These are phyloP conservation scores for Nycticryphes semicollaris DNA, from an alignment of 2,113 vertebrate genomes.

Conservation along the genomic window DNA sequence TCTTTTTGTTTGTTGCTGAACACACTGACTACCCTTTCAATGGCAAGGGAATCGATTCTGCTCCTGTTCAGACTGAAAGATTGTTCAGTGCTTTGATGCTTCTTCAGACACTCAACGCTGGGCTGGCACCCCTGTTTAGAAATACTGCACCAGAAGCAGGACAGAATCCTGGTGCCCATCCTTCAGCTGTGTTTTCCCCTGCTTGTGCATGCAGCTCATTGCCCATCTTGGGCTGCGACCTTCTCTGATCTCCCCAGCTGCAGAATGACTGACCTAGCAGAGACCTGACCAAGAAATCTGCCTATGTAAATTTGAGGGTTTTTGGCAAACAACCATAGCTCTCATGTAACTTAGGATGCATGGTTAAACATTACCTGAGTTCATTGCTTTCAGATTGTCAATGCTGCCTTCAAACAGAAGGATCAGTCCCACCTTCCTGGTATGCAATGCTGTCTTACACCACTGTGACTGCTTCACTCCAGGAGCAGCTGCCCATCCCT, in stretches of 20 bases:
- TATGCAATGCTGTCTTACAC: neutral
- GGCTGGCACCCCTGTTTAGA: neutral
- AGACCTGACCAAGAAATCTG: neutral
- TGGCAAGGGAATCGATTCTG: neutral
- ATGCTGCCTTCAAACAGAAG: neutral
- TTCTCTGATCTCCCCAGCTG: neutral
- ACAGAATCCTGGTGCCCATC: neutral
- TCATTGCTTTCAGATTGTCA: neutral
- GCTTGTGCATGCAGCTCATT: neutral
- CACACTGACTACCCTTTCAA: neutral
- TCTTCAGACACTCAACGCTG: neutral
- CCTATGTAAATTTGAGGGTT: neutral
- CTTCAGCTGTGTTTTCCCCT: neutral
- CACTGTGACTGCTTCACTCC: neutral
- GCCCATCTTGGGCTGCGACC: accelerated
- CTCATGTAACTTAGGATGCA: neutral
- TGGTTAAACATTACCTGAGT: neutral
- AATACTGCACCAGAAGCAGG: neutral
- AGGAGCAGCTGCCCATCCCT: neutral
- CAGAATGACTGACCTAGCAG: neutral
- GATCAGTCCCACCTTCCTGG: neutral
- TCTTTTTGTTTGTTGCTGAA: constrained; percentile 1
- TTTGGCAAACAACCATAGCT: neutral
- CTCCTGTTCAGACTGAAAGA: neutral
- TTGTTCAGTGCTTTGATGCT: neutral